Conservation (phyloP, 2,888 invertebrate genomes). For the Exocentrus adspersus region DNA sequence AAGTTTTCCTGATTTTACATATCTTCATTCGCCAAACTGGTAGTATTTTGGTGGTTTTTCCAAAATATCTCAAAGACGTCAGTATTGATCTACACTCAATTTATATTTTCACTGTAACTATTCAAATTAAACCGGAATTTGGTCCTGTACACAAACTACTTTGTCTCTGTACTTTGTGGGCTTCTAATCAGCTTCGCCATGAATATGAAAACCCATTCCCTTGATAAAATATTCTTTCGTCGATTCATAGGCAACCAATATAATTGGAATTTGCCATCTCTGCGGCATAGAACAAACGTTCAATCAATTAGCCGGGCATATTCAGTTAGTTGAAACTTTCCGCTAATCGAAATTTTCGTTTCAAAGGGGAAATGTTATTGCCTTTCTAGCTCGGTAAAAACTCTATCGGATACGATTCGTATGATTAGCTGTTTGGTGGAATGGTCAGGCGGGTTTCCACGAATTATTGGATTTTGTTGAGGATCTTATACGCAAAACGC, state of each 20-base stretch:
- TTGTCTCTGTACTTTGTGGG: too few relatives aligned
- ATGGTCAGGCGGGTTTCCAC: neutral
- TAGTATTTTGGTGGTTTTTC: too few relatives aligned
- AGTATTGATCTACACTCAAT: too few relatives aligned
- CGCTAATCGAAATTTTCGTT: slow-evolving; percentile 6
- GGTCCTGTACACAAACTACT: too few relatives aligned
- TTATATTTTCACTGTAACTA: too few relatives aligned
- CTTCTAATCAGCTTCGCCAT: too few relatives aligned
- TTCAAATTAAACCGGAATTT: too few relatives aligned
- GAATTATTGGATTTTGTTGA: neutral
- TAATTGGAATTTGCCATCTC: neutral
- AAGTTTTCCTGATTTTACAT: too few relatives aligned
- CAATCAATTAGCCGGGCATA: neutral
- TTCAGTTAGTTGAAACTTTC: neutral
- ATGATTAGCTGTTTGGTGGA: slow-evolving; percentile 1
- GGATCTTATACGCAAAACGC: too few relatives aligned
- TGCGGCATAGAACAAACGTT: neutral
- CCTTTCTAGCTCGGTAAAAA: neutral
- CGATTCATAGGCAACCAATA: neutral
- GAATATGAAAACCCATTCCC: too few relatives aligned
- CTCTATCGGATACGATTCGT: neutral
- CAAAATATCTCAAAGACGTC: too few relatives aligned
- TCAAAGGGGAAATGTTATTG: slow-evolving; percentile 7
- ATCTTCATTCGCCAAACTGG: too few relatives aligned
- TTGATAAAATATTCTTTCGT: neutral